These are phyloP conservation scores for Rugalucina vietnamica DNA, from an alignment of 2,888 invertebrate species.

Conservation along the genomic window DNA sequence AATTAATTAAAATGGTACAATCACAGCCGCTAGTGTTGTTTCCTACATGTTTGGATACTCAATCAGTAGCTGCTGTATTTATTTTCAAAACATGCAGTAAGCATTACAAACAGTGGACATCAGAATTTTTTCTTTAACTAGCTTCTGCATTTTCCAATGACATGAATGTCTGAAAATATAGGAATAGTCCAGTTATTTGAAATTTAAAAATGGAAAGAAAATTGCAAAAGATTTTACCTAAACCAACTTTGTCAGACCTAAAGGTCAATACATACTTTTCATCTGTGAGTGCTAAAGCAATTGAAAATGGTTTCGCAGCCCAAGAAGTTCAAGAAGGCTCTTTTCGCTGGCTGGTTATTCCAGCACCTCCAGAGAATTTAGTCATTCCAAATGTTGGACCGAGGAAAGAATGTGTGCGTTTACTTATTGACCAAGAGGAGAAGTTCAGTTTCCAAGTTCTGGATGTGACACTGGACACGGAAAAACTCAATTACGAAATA, in stretches of 20 bases:
- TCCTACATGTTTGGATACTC: too few species aligned
- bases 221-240: background rate
- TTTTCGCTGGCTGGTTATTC: background rate
- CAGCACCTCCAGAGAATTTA: too few species aligned
- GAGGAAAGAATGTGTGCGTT: background rate
- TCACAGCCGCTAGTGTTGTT: too few species aligned
- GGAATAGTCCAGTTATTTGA: too few species aligned
- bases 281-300: background rate
- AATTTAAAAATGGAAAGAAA: too few species aligned
- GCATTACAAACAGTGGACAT: too few species aligned
- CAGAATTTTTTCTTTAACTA: too few species aligned
- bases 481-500: background rate
- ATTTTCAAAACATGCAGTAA: too few species aligned
- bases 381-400: background rate
- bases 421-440: background rate
- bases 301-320: background rate
- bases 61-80: too few species aligned
- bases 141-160: too few species aligned
- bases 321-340: background rate
- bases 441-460: background rate
- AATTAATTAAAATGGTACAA: too few species aligned
- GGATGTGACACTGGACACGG: background rate
- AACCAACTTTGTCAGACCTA: background rate
- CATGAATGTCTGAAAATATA: too few species aligned
- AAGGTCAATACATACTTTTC: background rate